Base-by-base conservation (phyloP, 2,888 invertebrate genomes). In the Synanthedon vespiformis region DNA sequence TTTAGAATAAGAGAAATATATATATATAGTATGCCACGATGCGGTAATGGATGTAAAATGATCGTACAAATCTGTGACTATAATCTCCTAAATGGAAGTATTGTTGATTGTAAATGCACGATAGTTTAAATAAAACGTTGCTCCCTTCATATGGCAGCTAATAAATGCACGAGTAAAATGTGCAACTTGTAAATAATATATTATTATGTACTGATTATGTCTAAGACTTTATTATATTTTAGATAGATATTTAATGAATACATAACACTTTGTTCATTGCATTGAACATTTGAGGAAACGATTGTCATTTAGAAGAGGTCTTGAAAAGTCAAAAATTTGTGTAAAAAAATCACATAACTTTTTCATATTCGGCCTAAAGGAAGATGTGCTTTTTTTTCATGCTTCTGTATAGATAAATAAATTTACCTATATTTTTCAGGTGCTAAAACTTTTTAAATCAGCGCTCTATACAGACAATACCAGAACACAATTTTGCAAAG, bases 61-160 rank as follows among this genome's bases (percentile, higher is more conserved):
- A 79, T 73, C 77, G 86, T 86, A 85, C 84, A 84, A 86, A 85
- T 73, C 34, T 67, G 73, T 78, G 84, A 84, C 83, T 84, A 84
- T 84, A 86, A 80, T 70, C 66, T 71, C 66, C 65, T 62, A 67
- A 63, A 65, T 57, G 64, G 68, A 65, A 67, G 67, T 70, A 60
- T 72, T 70, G 70, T 74, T 71, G 71, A 73, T 67, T 74, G 71
- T 72, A 65, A 67, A 69, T 68, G 64, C 65, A 72, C 67, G 63
- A 61, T 56, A 58, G 56, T 55, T 58, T 55, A 34, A 50, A 58
- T 64, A 55, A 58, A 54, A 63, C 52, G 67, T 72, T 74, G 75
- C 73, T 77, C 80, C 79, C 80, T 84, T 84, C 83, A 70, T 68
- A 67, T 69, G 80, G 81, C 86, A 86, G 85, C 86, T 85, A 77